phyloP scores from a whole-genome alignment of 2,888 invertebrate genomes.

The Tholera decimalis region DNA sequence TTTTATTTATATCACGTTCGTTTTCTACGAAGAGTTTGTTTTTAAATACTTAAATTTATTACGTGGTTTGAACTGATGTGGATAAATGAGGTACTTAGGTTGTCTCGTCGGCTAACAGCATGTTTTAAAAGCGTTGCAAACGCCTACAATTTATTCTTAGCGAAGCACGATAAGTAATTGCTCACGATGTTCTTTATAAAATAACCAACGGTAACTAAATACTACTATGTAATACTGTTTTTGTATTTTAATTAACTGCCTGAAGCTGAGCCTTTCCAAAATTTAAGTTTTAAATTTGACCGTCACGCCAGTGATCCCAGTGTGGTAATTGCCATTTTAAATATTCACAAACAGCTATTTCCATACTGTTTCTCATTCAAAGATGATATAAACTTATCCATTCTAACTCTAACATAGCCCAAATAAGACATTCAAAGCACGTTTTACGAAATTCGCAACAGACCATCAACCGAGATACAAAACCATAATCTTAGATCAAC shows the following conservation, averaged over 20 bases:
- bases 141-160: slow-evolving; percentile 41
- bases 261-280: slow-evolving; percentile 13
- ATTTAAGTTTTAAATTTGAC: neutral
- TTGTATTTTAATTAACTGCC: slow-evolving; percentile 10
- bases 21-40: slow-evolving; percentile 25
- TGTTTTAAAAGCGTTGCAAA: slow-evolving; percentile 39
- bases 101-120: slow-evolving; percentile 27
- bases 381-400: neutral
- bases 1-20: slow-evolving; percentile 46
- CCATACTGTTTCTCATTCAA: neutral
- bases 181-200: slow-evolving; percentile 31
- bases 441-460: slow-evolving; percentile 44
- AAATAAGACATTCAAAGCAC: slow-evolving; percentile 50
- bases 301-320: neutral
- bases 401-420: neutral
- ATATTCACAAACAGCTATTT: neutral
- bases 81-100: slow-evolving; percentile 51
- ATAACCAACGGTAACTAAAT: slow-evolving; percentile 35
- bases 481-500: slow-evolving; percentile 61
- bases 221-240: too few species aligned
- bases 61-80: slow-evolving; percentile 45
- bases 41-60: slow-evolving; percentile 48
- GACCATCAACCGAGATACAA: slow-evolving; percentile 33
- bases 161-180: slow-evolving; percentile 30
- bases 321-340: neutral